Evolutionary conservation across 2,113 vertebrate species (phyloP), one percentile per base, ranked within the genome.

Genomic region (Ailuropoda melanoleuca): DNA sequence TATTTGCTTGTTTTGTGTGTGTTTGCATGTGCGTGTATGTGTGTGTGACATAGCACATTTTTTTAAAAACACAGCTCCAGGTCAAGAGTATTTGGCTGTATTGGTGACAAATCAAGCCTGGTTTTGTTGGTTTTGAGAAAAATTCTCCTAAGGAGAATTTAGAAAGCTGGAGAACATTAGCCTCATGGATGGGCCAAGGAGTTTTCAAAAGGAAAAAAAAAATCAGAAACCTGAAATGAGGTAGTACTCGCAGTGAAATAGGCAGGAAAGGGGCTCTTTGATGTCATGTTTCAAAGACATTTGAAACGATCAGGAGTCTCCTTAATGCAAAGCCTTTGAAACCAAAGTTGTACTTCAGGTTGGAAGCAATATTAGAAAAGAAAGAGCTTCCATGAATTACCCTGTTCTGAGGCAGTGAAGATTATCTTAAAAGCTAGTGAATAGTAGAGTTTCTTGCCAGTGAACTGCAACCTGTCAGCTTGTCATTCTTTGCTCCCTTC

Each of bases 201-300:
- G 31, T 50, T 95, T 95, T 86, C 66, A 97, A 96, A 98, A 94
- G 8, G 10, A 81, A 92, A 72, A 96, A 96, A 3, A 14, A 43
- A 43, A 43, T 43, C 43, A 43, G 8, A n/a, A 4, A 1, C 34
- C 29, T 75, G 19, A 50, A 93, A 75, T 77, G 26, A 58, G 31
- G 8, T 74, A 92, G 17, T 60, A 84, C 46, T 82, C 3, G 26
- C 8, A 95, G 18, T 56, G 39, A 80, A 92, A 0, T 0, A 56
- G 37, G 13, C 34, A 43, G 39, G 6, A 96, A 96, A 53, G 5
- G 19, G 1, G 9, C 0, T 91, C 68, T 93, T 95, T 96, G 19
- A 85, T 94, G 6, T 94, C 46, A 56, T 66, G 8, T 95, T 96
- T 92, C 90, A 86, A 84, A 95, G 48, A 80, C 39, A 46, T 34